Evolutionary conservation across 2,888 invertebrate genomes (phyloP), one percentile per base, ranked within the genome.

Genomic region (Pheosia gnoma): DNA sequence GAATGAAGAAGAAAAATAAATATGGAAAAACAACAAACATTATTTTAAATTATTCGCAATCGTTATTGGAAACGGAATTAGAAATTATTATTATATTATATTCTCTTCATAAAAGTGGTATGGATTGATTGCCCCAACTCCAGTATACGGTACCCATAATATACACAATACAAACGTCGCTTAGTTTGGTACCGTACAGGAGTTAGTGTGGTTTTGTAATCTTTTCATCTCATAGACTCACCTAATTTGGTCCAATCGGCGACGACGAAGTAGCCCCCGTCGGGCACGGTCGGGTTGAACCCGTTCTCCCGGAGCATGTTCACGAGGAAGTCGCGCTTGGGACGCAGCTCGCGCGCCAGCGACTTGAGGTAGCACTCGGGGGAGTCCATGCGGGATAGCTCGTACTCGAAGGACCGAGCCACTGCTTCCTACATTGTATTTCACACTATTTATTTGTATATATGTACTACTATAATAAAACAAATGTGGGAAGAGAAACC

Each of bases 261-360:
- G 59, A 99, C 86, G 94, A 99, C 97, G 84, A 99, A 99, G 90
- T 99, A 99, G 0, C 99, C 99, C 4, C 98, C 99, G 75, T 99
- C 98, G 0, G 99, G 99, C 61, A 99, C 92, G 0, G 97, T 97
- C 0, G 99, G 98, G 51, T 95, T 95, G 96, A 99, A 97, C 0
- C 98, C 98, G 60, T 96, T 96, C 10, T 97, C 96, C 4, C 79
- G 85, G 38, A 98, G 91, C 66, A 97, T 95, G 76, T 96, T 95
- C 0, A 95, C 95, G 91, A 98, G 96, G 77, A 93, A 96, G 85
- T 98, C 97, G 45, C 98, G 91, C 86, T 99, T 98, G 0, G 95
- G 94, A 62, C 95, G 84, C 57, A 99, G 89, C 80, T 98, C 97
- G 5, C 90, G 89, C 0, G 97, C 94, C 61, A 99, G 91, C 37